Conservation (phyloP, 2,888 invertebrate species). For the Quadriops clusia region DNA sequence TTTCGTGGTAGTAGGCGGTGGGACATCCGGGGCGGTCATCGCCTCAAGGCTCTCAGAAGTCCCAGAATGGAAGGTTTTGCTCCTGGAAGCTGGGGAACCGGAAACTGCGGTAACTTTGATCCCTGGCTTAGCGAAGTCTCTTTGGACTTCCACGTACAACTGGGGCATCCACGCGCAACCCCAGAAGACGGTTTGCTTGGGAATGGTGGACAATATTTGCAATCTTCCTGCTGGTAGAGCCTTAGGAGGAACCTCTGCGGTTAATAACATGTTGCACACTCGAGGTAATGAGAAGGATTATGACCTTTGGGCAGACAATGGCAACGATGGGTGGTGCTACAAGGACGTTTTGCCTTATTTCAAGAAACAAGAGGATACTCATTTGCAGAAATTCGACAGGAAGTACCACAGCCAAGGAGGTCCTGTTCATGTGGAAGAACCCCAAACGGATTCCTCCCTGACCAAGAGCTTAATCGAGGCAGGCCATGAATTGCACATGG, state of each 20-base stretch:
- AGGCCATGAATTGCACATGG: constrained; percentile 49
- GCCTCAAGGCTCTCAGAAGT: constrained; percentile 39
- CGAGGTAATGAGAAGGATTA: constrained; percentile 61
- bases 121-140: constrained; percentile 17
- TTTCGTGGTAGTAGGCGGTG: constrained; percentile 38
- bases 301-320: constrained; percentile 60
- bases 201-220: constrained; percentile 24
- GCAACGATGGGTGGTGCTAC: constrained; percentile 65
- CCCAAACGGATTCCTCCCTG: constrained; percentile 14
- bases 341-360: constrained; percentile 62
- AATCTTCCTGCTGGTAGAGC: constrained; percentile 49
- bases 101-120: constrained; percentile 38
- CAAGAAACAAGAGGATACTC: constrained; percentile 63
- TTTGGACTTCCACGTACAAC: constrained; percentile 42
- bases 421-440: constrained; percentile 41
- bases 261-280: constrained; percentile 74
- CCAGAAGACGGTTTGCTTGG: constrained; percentile 40
- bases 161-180: constrained; percentile 47
- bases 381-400: constrained; percentile 44
- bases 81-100: constrained; percentile 42
- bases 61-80: constrained; percentile 35
- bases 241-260: constrained; percentile 67
- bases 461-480: constrained; percentile 43
- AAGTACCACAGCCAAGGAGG: constrained; percentile 46
- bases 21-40: constrained; percentile 38